Evolutionary conservation across 2,888 invertebrate species (phyloP).

Genomic region (Dascillus cervinus): DNA sequence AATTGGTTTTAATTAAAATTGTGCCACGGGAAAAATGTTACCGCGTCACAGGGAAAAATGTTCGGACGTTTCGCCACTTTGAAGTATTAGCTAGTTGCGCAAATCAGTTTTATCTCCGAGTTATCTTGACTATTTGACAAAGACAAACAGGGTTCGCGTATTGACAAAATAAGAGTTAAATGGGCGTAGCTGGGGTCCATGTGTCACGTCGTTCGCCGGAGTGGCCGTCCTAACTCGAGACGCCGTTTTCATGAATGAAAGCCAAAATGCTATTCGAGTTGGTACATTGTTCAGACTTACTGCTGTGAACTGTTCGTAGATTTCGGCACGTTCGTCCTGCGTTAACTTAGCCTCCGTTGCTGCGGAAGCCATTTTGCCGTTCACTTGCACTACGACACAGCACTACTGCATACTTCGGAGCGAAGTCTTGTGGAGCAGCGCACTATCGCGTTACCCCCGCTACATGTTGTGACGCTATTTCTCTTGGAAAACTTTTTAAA

Average conservation of each 20-base stretch:
- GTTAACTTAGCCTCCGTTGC: conserved; percentile 38
- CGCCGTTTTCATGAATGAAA: neutral
- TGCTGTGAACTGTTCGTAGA: conserved; percentile 67
- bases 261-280: neutral
- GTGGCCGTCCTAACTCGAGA: neutral
- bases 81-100: too few species aligned
- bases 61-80: too few species aligned
- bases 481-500: too few species aligned
- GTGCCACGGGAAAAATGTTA: too few species aligned
- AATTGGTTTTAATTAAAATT: too few species aligned
- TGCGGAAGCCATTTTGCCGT: conserved; percentile 21
- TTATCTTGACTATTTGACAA: too few species aligned
- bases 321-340: conserved; percentile 65
- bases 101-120: too few species aligned
- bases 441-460: conserved; percentile 9
- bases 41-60: too few species aligned
- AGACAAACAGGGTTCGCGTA: conserved; percentile 5
- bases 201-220: conserved; percentile 5
- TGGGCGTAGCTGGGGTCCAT: conserved; percentile 13
- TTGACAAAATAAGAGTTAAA: conserved; percentile 3
- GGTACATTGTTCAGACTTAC: conserved; percentile 53
- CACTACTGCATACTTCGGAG: neutral
- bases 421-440: neutral
- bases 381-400: conserved; percentile 11
- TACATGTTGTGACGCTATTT: too few species aligned